These are phyloP conservation scores for Hystrix brachyura DNA, from an alignment of 2,113 vertebrate species.

Conservation along the genomic window DNA sequence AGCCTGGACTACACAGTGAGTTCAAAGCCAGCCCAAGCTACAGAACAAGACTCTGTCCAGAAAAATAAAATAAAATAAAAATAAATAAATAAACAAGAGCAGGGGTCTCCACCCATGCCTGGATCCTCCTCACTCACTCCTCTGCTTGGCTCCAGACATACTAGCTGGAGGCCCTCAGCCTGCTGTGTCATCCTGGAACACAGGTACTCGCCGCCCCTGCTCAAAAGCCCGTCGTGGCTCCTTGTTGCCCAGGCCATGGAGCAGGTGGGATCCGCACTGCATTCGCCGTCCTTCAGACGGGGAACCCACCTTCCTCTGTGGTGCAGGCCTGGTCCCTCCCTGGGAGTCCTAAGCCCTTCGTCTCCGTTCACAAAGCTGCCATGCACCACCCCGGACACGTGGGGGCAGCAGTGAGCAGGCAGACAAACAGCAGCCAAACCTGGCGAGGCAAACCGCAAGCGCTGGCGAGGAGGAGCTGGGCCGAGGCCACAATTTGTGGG, in stretches of 20 bases:
- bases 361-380: not conserved
- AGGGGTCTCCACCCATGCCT: not conserved
- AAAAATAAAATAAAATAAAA: not conserved
- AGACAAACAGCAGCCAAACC: not conserved
- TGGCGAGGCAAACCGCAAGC: too few relatives aligned
- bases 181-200: not conserved
- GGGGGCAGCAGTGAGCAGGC: not conserved
- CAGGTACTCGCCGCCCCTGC: not conserved
- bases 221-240: not conserved
- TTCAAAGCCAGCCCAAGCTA: not conserved
- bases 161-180: not conserved
- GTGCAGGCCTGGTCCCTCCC: accelerated
- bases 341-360: not conserved
- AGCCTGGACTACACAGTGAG: not conserved
- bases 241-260: not conserved
- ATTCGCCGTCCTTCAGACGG: accelerated
- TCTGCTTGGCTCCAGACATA: not conserved
- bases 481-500: too few relatives aligned
- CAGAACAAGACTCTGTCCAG: not conserved
- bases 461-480: not conserved
- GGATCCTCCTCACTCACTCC: not conserved
- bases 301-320: not conserved
- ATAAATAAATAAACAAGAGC: not conserved
- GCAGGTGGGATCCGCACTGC: not conserved
- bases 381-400: not conserved